Base-by-base conservation (phyloP, 2,888 invertebrate species). In the Athalia circularis region DNA sequence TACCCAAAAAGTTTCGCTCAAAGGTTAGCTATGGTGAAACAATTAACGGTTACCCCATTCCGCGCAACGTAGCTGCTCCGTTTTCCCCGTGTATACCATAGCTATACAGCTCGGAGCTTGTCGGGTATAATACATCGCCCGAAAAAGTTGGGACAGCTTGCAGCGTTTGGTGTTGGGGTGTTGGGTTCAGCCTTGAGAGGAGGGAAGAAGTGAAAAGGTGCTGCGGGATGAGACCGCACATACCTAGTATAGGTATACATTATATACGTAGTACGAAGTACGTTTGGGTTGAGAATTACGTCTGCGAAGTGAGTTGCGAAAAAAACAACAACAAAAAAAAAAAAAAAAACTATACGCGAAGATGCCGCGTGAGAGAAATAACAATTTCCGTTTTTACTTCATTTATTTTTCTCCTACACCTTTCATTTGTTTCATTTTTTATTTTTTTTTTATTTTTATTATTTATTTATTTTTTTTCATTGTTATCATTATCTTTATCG, bases 41-140 rank as follows among this genome's bases (percentile, higher is more conserved):
- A 82, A 82, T 82, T 82, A 82, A 81, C 82, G 79, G 79, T 78
- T 75, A 72, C 79, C 81, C 81, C 80, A 79, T 80, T 72, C 78
- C 80, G 72, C 59, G 80, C 7, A n/a, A 8, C 74, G 47, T 3
- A 4, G n/a, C 54, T 7, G 1, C 29, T 29, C 2, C 29, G 29
- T 29, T 29, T 29, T 29, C 29, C 29, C 29, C 29, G 2, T 29
- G 2, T 29, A 29, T 29, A 29, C 29, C 2, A 29, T 29, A 29
- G 29, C 29, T 29, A 29, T 29, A 29, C 29, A 11, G 13, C 62
- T 47, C 9, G 13, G 13, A 62, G 7, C 78, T 74, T 78, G 79
- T 80, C 79, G 77, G 78, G 79, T 78, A 75, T 79, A 79, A 81
- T 78, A 77, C 80, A 79, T 79, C 79, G 77, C 64, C 78, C 61